Percentiles rank a stretch among this genome's conserved stretches.
Evolutionary conservation across 30 jellyfish, hydroid and myxozoan species (phyloP).

Genomic region (Pseudorhiza aurosa): DNA sequence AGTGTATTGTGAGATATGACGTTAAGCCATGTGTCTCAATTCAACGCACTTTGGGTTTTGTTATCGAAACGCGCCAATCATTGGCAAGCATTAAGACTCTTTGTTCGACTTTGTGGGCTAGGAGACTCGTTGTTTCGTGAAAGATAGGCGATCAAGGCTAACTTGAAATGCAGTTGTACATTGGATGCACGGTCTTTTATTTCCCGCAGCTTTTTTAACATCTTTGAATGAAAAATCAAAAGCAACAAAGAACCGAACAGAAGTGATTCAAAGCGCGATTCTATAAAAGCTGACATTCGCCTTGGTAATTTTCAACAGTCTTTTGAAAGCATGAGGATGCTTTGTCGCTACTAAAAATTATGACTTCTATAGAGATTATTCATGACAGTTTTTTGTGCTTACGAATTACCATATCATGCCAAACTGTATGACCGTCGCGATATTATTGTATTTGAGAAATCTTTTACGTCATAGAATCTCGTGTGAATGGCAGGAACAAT

Average conservation of each 20-base stretch:
- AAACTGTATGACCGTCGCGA: background rate
- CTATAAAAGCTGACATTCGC: constrained; percentile 13
- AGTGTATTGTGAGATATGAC: constrained; percentile 73
- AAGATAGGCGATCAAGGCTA: constrained; percentile 46
- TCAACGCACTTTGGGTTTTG: constrained; percentile 81
- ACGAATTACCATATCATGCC: background rate
- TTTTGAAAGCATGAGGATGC: constrained; percentile 33
- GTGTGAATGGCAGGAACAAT: background rate
- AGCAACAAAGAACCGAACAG: constrained; percentile 22
- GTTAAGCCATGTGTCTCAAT: constrained; percentile 87
- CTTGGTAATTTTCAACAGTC: constrained; percentile 32
- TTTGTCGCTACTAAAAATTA: constrained; percentile 4
- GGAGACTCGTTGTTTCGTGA: constrained; percentile 54
- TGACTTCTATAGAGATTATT: constrained; percentile 19
- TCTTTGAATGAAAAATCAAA: constrained; percentile 31
- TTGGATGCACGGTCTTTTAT: constrained; percentile 12
- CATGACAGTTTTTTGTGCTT: background rate
- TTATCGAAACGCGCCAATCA: constrained; percentile 72
- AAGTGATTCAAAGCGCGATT: constrained; percentile 38
- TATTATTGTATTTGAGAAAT: too few relatives aligned
- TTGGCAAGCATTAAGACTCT: constrained; percentile 66
- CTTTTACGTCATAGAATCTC: background rate
- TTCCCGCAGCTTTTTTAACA: constrained; percentile 26
- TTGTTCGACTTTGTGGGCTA: constrained; percentile 68
- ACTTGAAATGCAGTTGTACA: constrained; percentile 45